Evolutionary conservation across 2,797 vertebrate species (phyloP).

Genomic region (Choloepus didactylus): DNA sequence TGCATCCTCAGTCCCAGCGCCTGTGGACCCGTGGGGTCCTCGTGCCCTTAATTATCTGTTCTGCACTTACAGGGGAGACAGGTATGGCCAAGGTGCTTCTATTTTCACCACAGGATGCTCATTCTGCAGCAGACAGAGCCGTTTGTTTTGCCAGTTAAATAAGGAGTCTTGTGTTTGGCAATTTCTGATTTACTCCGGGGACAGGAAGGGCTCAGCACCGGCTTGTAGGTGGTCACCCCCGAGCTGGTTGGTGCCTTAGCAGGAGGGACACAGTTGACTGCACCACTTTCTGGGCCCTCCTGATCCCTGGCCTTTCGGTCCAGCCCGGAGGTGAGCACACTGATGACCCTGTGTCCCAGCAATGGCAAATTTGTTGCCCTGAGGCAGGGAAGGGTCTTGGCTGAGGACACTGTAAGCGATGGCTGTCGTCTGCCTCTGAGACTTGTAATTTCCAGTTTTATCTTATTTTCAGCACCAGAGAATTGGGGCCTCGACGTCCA

Average conservation of each 20-base stretch:
- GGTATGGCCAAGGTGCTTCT: too few relatives aligned
- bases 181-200: not conserved
- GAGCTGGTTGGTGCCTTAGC: not conserved
- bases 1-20: not conserved
- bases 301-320: constrained; percentile 91
- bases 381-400: constrained; percentile 85
- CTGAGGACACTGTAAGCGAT: constrained; percentile 86
- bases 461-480: not conserved
- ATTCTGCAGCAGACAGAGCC: not conserved
- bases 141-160: not conserved
- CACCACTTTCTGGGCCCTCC: not conserved
- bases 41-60: not conserved
- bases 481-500: not conserved
- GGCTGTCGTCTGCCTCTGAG: constrained; percentile 88
- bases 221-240: not conserved
- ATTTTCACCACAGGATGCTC: not conserved
- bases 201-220: too few relatives aligned
- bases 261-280: not conserved
- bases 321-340: constrained; percentile 87
- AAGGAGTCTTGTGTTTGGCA: not conserved
- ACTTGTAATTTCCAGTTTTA: constrained; percentile 60
- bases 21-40: too few relatives aligned
- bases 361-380: constrained; percentile 88
- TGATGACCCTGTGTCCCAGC: constrained; percentile 86
- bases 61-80: not conserved